Base-by-base conservation (phyloP, 2,888 invertebrate species). In the Latrodectus elegans region DNA sequence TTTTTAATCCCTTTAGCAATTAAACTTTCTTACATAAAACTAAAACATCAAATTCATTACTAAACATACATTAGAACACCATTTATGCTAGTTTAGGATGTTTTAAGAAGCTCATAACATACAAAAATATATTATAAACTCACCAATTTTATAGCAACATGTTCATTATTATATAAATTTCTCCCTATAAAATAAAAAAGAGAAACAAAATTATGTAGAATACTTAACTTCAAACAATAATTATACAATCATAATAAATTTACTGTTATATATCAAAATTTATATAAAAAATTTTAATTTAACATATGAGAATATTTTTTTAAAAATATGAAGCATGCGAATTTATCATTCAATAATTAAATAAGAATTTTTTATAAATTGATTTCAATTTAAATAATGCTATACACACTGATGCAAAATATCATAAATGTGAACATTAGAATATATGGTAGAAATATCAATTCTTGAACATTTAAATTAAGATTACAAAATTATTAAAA, bases 121-220 rank as follows among this genome's bases (percentile, higher is more conserved):
- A 15, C 14, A 14, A 60, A 60, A 60, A 15, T 15, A 60, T 60
- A 60, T 15, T 15, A 15, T 14, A 12, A 82, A 93, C 94, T 94
- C 92, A 95, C 95, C 97, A 99, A 96, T 95, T 99, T 99, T 93
- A 99, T 99, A 93, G 99, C 99, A 94, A 99, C 99, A 95, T 99
- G 99, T 94, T 99, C 99, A 95, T 98, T 99, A 95, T 98, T 99
- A 95, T 99, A 99, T 92, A 99, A 95, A 94, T 99, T 99, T 95
- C 99, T 99, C 91, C 99, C 98, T 96, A 95, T 79, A 95, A 95
- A 92, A 93, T 92, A 93, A 92, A 91, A 90, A 91, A 10, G 26
- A 49, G 8, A 51, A 73, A 17, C 49, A n/a, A 17, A 6, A 51
- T 38, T 91, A 14, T 67, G 17, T 17, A 22, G n/a, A 4, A 9